A percentile compares a stretch with the other conserved stretches of the same genome.
Conservation (phyloP, 2,888 invertebrate species). For the Fabriciana adippe region DNA sequence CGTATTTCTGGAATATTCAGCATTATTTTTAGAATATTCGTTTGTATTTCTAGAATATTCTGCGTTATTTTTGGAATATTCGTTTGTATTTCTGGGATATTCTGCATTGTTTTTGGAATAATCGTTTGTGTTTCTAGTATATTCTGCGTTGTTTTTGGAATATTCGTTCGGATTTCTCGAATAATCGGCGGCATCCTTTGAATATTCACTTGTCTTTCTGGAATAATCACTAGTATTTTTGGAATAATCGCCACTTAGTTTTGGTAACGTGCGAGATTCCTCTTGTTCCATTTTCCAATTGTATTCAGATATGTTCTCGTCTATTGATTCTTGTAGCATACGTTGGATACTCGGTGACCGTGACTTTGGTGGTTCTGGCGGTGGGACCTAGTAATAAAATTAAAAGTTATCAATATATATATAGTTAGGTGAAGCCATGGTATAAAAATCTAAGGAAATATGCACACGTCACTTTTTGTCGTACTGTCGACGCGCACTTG, state of each 20-base stretch:
- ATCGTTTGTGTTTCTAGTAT: conserved; percentile 13
- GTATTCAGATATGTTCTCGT: conserved; percentile 70
- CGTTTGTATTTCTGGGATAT: conserved; percentile 11
- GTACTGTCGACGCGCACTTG: no score
- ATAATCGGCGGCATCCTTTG: conserved; percentile 9
- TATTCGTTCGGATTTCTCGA: conserved; percentile 8
- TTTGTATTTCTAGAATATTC: conserved; percentile 16
- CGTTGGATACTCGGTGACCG: conserved; percentile 76
- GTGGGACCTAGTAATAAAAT: conserved; percentile 76
- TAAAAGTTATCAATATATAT: background rate
- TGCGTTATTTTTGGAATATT: conserved; percentile 12
- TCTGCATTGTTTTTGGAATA: conserved; percentile 12
- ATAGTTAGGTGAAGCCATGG: no score
- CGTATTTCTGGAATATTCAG: conserved; percentile 5
- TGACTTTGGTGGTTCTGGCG: conserved; percentile 85
- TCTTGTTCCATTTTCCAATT: conserved; percentile 74
- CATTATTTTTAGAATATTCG: conserved; percentile 11
- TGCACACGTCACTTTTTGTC: no score
- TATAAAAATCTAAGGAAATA: no score
- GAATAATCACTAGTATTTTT: conserved; percentile 81
- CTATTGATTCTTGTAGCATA: conserved; percentile 72
- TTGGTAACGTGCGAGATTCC: conserved; percentile 51
- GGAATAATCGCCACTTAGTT: conserved; percentile 61
- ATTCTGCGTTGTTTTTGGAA: conserved; percentile 12
- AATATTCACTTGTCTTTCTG: conserved; percentile 76